Evolutionary conservation across 2,797 vertebrate genomes (phyloP), one percentile per base, ranked within the genome.

Genomic region (Lagocephalus sceleratus): DNA sequence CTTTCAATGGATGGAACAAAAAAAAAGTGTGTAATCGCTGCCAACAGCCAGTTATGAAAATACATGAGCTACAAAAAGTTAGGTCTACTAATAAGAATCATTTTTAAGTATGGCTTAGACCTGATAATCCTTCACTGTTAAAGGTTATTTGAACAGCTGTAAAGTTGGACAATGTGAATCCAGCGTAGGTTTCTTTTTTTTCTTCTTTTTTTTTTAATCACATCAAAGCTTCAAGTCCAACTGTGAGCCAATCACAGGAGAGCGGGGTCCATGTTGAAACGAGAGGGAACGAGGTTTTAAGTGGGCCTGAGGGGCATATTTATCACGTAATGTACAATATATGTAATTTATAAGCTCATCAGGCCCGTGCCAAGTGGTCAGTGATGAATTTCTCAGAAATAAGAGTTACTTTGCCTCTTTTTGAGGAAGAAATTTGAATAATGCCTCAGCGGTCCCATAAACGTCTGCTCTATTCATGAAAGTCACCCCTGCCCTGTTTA

Each of bases 371-470:
- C 58, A 75, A 49, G 54, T 51, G 16, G 61, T 58, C 42, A 60
- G 78, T 68, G 70, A 70, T 20, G 52, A 40, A 54, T 54, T 51
- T 60, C 51, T 68, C 57, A 62, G 61, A 68, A 69, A 66, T 54
- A 51, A 63, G 55, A 75, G 66, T 72, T 79, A 52, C 74, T 79
- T 47, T 60, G 67, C 19, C 61, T 54, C n/a, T 63, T 59, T 62
- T 66, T 43, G 29, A 51, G 73, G 65, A 63, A 76, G 58, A 70
- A 79, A 82, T 74, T 38, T 75, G 58, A 82, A 81, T 63, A 59
- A 75, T 20, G 66, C 46, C 70, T 68, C 76, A 53, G 60, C 19
- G 62, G 66, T 69, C 63, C 67, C 74, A 75, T 84, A 83, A 81
- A 82, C 76, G 47, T 67, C 32, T 16, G 57, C 78, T 83, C 68